Percentiles rank a stretch among this genome's conserved stretches.
Conservation (phyloP, 2,113 vertebrate genomes). For the Cyanistes caeruleus region DNA sequence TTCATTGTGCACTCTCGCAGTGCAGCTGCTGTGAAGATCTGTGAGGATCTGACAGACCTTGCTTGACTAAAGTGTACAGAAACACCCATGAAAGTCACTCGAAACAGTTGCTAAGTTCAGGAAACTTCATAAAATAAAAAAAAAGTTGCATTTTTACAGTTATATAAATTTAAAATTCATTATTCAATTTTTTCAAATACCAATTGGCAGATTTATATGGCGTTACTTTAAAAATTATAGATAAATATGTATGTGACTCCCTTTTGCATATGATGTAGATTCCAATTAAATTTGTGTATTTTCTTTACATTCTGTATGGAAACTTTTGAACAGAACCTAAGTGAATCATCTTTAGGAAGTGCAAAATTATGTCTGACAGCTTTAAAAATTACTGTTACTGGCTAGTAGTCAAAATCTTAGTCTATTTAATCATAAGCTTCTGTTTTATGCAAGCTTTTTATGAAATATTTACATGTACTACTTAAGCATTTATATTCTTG, state of each 20-base stretch:
- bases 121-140: neutral
- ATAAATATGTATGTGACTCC: neutral
- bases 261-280: neutral
- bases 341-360: neutral
- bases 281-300: neutral
- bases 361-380: neutral
- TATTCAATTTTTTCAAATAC: neutral
- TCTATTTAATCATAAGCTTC: conserved; percentile 5
- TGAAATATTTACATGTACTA: neutral
- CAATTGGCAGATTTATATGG: neutral
- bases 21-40: neutral
- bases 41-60: neutral
- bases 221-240: neutral
- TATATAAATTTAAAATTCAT: neutral
- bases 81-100: neutral
- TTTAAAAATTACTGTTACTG: neutral
- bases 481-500: neutral
- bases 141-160: neutral
- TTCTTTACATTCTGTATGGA: neutral
- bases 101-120: neutral
- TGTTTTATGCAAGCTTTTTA: neutral
- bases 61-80: neutral
- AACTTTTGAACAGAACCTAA: conserved; percentile 9
- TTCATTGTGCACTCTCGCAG: neutral
- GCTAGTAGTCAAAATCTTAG: neutral